A percentile compares a stretch with the other conserved stretches of the same genome.
phyloP scores from a whole-genome alignment of 1,140 invertebrate species.

The Augochlora pura region DNA sequence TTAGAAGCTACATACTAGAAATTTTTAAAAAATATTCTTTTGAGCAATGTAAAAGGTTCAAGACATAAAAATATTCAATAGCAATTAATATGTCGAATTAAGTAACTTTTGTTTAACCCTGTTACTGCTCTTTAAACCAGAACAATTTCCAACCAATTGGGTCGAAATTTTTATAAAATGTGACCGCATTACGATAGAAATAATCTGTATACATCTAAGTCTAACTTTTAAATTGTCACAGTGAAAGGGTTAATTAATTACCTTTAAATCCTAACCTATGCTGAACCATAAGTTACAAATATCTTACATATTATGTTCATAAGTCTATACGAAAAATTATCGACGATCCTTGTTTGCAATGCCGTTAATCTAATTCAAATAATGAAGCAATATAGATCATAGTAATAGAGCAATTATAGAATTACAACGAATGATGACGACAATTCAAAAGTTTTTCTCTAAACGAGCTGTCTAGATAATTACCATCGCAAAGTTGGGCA shows the following conservation, averaged over 20 bases:
- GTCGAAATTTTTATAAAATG: background rate
- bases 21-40: background rate
- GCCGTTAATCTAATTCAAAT: background rate
- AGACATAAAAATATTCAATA: background rate
- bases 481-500: background rate
- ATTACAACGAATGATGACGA: background rate
- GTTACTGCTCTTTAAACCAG: conserved; percentile 4
- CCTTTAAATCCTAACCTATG: background rate
- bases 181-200: background rate
- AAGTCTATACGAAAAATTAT: background rate
- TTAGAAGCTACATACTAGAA: too few species aligned
- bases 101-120: conserved; percentile 15
- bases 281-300: background rate
- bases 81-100: conserved; percentile 16
- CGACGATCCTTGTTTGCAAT: background rate
- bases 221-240: background rate
- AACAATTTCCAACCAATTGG: background rate
- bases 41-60: background rate
- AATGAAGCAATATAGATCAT: conserved; percentile 4
- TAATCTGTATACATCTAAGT: too few species aligned
- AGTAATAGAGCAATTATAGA: background rate
- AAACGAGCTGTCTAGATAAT: background rate
- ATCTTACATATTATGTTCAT: conserved; percentile 16
- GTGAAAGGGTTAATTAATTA: conserved; percentile 23
- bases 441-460: background rate